Evolutionary conservation across 2,888 invertebrate genomes (phyloP), one percentile per base, ranked within the genome.

Genomic region (Chesias legatella): DNA sequence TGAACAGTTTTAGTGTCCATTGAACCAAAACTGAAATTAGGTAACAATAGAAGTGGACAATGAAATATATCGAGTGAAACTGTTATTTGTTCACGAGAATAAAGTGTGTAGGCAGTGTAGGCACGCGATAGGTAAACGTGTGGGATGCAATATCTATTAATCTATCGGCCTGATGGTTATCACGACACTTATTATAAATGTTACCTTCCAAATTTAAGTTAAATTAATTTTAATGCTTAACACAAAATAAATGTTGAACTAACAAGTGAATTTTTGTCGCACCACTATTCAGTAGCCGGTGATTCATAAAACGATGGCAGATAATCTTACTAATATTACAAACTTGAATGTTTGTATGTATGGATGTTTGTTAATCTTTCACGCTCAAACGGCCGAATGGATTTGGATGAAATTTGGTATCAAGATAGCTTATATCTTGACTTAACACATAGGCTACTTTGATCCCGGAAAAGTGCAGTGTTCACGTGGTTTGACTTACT

Each of bases 191-290:
- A 70, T 73, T 73, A 77, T 74, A 72, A 71, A 75, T 77, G 67
- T 56, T 56, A 64, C 65, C 60, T 67, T 70, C 59, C 60, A 67
- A 68, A 62, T 70, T 68, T 73, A 61, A 60, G 58, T 60, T 57
- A 63, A 64, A 73, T 68, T 53, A 63, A 50, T 41, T 46, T 43
- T 62, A 68, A 65, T 63, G 54, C 58, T 55, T 53, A 45, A 60
- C 62, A 65, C 52, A 60, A 60, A 68, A 69, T 55, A 55, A 51
- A 59, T 69, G 64, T 68, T 67, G 60, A 72, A 67, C 54, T 62
- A 71, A 66, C 67, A 67, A 67, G 63, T 78, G 72, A 79, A 64
- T 72, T 74, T 78, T 73, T 69, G 67, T 71, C 60, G 58, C 63
- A 58, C 58, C 67, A 67, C 68, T 63, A 70, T 72, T 69, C 76